Evolutionary conservation across 1,140 invertebrate genomes (phyloP), one percentile per base, ranked within the genome.

Genomic region (Chelonus insularis): DNA sequence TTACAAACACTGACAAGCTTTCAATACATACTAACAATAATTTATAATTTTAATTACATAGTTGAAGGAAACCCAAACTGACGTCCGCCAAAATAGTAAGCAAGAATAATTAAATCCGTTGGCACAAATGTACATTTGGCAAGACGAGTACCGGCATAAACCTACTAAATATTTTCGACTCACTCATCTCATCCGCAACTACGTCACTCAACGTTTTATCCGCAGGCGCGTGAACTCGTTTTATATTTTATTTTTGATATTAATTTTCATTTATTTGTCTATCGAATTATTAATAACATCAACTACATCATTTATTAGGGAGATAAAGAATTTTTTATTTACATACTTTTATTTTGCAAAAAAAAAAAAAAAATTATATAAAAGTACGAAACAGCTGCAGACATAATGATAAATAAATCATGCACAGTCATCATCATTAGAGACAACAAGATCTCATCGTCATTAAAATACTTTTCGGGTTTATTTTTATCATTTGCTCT

Each of bases 91-190:
- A 64, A 65, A 65, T 65, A 62, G 64, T 65, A 65, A 65, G 64
- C 64, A 65, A 59, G 64, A 62, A 65, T 65, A 65, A 65, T 65
- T 65, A 65, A 65, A 65, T 52, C 60, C 36, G 56, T 59, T 65
- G 64, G 64, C 64, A 65, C 59, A 57, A 52, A 61, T 43, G 39
- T 55, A 51, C 51, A 61, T 61, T 61, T 61, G 59, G 59, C 59
- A 61, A 61, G 48, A 52, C 51, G 41, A 34, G 41, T 34, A 32
- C 25, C 14, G 37, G 32, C 29, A 61, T 61, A 61, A 61, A 55
- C 39, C 51, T 41, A 61, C 59, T 47, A 61, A 61, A 61, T 61
- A 61, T 61, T 61, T 61, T 55, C 59, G 48, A 61, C 59, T 61
- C 45, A 37, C 39, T 21, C 23, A 47, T 37, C 25, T 59, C 34